phyloP scores from a whole-genome alignment of 2,797 vertebrate genomes.

The Anguilla anguilla region DNA sequence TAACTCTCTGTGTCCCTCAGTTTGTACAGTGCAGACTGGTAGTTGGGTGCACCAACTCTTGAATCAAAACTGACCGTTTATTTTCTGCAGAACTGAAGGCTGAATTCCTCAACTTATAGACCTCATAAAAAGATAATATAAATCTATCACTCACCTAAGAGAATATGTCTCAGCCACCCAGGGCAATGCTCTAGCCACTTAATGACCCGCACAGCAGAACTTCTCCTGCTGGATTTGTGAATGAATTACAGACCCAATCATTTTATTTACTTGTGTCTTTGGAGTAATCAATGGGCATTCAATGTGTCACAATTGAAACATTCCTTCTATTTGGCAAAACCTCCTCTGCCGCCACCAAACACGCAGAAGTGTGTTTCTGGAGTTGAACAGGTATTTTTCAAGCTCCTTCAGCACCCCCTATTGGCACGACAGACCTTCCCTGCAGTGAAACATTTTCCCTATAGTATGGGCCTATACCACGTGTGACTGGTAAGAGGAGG shows the following conservation, averaged over 20 bases:
- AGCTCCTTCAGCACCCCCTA: slow-evolving; percentile 8
- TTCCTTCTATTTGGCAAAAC: background rate
- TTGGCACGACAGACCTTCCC: background rate
- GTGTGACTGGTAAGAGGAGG: slow-evolving; percentile 9
- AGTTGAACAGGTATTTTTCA: slow-evolving; percentile 1
- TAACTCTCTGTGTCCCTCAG: no score
- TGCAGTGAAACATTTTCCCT: background rate
- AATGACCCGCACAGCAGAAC: background rate
- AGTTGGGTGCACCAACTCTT: background rate
- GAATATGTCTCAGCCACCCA: background rate
- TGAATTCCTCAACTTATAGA: background rate
- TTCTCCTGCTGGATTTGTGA: background rate
- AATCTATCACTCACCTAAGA: background rate
- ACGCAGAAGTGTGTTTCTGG: no score
- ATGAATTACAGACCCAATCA: background rate
- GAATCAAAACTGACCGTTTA: background rate
- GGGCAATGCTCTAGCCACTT: background rate
- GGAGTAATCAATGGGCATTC: background rate
- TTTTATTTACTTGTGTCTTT: background rate
- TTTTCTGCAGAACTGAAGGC: background rate
- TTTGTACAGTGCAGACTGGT: background rate
- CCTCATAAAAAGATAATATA: background rate
- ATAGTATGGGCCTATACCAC: background rate
- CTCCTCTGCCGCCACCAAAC: background rate
- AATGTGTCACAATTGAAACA: background rate